Conservation (phyloP, 1,140 invertebrate species). For the Heliconius nattereri region DNA sequence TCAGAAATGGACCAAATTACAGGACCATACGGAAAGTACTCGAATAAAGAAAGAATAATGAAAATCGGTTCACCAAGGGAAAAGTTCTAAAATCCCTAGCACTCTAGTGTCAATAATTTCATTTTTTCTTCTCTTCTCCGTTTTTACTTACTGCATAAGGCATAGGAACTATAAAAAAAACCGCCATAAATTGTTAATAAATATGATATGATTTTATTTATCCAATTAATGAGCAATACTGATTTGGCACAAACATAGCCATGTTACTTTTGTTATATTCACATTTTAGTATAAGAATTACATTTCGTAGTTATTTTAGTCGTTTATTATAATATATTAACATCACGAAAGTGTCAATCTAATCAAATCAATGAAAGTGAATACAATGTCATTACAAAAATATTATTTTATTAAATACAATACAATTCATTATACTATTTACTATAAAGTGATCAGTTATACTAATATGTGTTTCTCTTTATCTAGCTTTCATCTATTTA, state of each 20-base stretch:
- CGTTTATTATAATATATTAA: not conserved
- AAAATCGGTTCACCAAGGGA: no score
- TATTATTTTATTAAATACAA: not conserved
- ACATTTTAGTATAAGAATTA: conserved; percentile 19
- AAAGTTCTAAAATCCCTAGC: no score
- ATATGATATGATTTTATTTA: conserved; percentile 43
- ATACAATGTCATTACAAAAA: no score
- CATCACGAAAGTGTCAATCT: not conserved
- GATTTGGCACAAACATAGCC: conserved; percentile 36
- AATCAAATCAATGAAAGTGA: not conserved
- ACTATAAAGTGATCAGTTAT: no score
- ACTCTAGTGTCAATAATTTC: no score
- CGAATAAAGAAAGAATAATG: no score
- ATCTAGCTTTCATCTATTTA: no score
- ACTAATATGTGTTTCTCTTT: no score
- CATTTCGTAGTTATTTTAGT: no score
- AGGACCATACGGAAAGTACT: no score
- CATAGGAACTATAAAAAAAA: conserved; percentile 20
- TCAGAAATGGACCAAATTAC: no score
- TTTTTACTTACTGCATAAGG: not conserved
- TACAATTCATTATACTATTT: not conserved
- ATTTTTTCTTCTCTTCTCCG: no score
- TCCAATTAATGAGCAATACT: conserved; percentile 39
- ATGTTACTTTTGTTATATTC: conserved; percentile 17
- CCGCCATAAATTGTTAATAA: conserved; percentile 35